Evolutionary conservation across 2,113 vertebrate genomes (phyloP).

Genomic region (Malurus cyaneus): DNA sequence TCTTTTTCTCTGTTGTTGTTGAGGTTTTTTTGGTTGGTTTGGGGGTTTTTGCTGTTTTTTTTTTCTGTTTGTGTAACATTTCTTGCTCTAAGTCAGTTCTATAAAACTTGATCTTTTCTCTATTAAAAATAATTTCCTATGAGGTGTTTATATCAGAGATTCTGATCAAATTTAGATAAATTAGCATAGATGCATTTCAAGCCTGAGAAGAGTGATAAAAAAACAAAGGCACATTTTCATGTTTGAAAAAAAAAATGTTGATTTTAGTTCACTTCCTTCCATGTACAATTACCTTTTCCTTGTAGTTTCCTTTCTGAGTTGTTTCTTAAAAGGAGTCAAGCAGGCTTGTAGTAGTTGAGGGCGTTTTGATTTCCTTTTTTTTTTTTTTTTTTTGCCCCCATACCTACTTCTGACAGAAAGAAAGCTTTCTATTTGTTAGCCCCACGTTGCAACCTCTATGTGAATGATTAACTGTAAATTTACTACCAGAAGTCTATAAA

Average conservation of each 20-base stretch:
- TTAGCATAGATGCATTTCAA: background rate
- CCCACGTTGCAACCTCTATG: background rate
- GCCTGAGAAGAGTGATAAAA: background rate
- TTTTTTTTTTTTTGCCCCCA: accelerated
- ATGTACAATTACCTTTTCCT: background rate
- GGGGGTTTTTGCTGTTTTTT: background rate
- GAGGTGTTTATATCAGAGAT: background rate
- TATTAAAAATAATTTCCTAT: background rate
- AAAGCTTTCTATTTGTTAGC: background rate
- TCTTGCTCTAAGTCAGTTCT: background rate
- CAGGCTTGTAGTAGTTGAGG: background rate
- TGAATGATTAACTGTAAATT: background rate
- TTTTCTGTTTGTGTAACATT: background rate
- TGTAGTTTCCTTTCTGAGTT: background rate
- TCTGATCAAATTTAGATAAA: background rate
- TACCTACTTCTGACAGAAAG: background rate
- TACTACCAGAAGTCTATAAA: background rate
- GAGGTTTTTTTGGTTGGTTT: background rate
- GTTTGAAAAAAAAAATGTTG: background rate
- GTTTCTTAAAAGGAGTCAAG: background rate
- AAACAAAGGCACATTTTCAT: background rate
- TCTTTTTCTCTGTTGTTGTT: background rate
- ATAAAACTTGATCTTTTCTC: background rate
- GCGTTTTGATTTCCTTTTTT: background rate
- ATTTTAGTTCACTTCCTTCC: background rate